These are phyloP conservation scores for Drosophila atripex DNA, from an alignment of 2,888 invertebrate genomes.

Conservation along the genomic window DNA sequence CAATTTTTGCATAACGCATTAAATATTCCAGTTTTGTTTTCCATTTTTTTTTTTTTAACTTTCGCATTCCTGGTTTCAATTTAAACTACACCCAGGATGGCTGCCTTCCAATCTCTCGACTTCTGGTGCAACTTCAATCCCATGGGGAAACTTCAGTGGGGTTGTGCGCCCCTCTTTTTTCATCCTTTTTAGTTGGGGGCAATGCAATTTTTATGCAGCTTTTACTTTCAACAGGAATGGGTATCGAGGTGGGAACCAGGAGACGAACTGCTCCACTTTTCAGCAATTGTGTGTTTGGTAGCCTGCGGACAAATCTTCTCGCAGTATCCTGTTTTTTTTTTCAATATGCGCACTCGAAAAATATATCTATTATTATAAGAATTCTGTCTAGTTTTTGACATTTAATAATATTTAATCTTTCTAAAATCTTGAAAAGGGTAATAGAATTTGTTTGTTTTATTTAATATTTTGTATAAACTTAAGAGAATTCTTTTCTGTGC, in stretches of 20 bases:
- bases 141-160: constrained; percentile 26
- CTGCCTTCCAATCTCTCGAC: constrained; percentile 43
- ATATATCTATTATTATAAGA: constrained; percentile 1
- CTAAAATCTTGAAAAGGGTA: neutral
- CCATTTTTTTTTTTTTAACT: constrained; percentile 31
- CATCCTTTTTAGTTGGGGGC: constrained; percentile 25
- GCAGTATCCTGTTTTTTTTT: constrained; percentile 21
- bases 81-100: constrained; percentile 64
- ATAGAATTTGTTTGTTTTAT: neutral
- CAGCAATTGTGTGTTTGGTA: constrained; percentile 58
- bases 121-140: constrained; percentile 49
- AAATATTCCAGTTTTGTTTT: constrained; percentile 74
- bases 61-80: constrained; percentile 69
- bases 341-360: constrained; percentile 18
- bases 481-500: constrained; percentile 3
- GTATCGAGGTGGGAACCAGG: constrained; percentile 15
- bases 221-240: constrained; percentile 61
- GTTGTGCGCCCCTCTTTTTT: neutral
- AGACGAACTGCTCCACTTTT: constrained; percentile 63
- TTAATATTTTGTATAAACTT: neutral
- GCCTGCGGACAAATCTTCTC: constrained; percentile 37
- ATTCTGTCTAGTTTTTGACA: neutral
- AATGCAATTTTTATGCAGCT: constrained; percentile 54
- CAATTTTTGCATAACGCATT: constrained; percentile 77
- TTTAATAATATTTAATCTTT: neutral